A percentile compares a stretch with the other conserved stretches of the same genome.
These are phyloP conservation scores for Cosmia pyralina DNA, from an alignment of 2,888 invertebrate genomes.

Conservation along the genomic window DNA sequence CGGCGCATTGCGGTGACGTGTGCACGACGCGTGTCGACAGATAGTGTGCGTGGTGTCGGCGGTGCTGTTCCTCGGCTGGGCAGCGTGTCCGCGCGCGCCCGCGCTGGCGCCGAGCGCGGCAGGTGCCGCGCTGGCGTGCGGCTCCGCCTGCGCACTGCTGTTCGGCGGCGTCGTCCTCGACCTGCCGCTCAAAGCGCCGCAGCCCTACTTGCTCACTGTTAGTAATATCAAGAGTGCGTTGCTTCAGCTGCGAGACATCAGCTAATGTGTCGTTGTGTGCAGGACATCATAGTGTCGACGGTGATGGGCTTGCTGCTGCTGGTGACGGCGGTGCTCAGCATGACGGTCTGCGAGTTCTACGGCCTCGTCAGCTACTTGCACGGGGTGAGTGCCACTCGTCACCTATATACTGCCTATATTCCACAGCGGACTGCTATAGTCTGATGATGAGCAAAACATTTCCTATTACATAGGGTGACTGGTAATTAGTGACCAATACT, in stretches of 20 bases:
- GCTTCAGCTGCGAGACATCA: not conserved
- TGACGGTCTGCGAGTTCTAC: constrained; percentile 69
- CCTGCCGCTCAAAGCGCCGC: constrained; percentile 71
- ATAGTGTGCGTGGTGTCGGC: constrained; percentile 65
- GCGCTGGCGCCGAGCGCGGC: constrained; percentile 48
- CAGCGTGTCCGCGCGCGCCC: constrained; percentile 47
- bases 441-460: not conserved
- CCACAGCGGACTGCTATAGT: no score
- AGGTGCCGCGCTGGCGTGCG: constrained; percentile 54
- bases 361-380: constrained; percentile 65
- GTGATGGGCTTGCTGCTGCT: constrained; percentile 73
- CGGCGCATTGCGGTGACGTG: not conserved
- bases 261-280: constrained; percentile 27
- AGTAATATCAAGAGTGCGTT: constrained; percentile 39
- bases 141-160: constrained; percentile 64
- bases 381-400: constrained; percentile 62
- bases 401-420: no score
- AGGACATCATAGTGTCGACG: constrained; percentile 75
- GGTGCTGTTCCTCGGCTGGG: constrained; percentile 64
- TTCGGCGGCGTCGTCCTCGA: constrained; percentile 66
- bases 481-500: no score
- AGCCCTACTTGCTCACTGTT: constrained; percentile 71
- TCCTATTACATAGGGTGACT: not conserved
- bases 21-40: constrained; percentile 50
- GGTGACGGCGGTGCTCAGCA: constrained; percentile 69